These are phyloP conservation scores for Crematogaster levior DNA, from an alignment of 2,888 invertebrate genomes.

Conservation along the genomic window DNA sequence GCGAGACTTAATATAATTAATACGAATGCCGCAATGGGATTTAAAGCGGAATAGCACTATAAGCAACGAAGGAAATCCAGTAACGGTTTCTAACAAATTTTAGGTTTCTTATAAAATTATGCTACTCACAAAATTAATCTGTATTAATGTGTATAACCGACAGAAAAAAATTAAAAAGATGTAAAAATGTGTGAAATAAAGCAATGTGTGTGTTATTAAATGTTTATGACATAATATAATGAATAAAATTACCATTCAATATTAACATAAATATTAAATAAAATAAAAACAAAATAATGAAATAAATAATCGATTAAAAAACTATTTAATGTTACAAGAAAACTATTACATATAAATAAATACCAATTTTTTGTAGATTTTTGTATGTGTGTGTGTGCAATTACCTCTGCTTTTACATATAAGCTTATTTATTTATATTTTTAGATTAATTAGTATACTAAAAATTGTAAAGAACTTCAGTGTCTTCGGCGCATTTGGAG, in stretches of 20 bases:
- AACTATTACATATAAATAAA: neutral
- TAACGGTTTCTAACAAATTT: neutral
- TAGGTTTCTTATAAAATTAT: neutral
- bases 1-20: slow-evolving; percentile 75
- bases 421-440: neutral
- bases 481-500: neutral
- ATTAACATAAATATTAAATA: neutral
- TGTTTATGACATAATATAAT: neutral
- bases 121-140: neutral
- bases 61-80: neutral
- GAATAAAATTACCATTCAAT: neutral
- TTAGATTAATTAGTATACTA: neutral
- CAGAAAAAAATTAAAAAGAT: neutral
- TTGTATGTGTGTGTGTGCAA: too few species aligned
- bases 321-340: neutral
- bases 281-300: neutral
- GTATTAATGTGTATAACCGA: neutral
- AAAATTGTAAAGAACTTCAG: neutral
- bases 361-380: neutral
- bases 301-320: neutral
- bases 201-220: neutral
- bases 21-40: slow-evolving; percentile 73
- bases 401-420: neutral
- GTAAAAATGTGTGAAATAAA: neutral
- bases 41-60: slow-evolving; percentile 71